Evolutionary conservation across 2,888 invertebrate genomes (phyloP).

Genomic region (Sphinx pinastri): DNA sequence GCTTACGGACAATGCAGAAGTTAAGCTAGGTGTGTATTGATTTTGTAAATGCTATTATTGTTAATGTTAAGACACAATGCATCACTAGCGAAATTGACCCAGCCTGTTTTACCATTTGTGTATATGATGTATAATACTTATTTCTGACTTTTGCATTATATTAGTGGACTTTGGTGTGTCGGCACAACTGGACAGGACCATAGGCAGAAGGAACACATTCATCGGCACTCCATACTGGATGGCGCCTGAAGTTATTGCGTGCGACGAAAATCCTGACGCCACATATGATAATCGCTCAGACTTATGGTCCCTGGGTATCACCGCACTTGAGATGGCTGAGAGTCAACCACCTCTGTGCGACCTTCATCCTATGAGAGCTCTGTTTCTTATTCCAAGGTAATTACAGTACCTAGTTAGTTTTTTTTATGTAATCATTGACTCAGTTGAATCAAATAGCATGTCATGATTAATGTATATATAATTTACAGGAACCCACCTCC

Average conservation of each 20-base stretch:
- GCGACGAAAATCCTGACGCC: constrained; percentile 99
- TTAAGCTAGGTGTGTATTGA: constrained; percentile 92
- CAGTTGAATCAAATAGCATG: not conserved
- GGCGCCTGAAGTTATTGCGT: constrained; percentile 99
- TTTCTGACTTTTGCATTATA: not conserved
- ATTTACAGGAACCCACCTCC: constrained; percentile 95
- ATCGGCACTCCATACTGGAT: constrained; percentile 99
- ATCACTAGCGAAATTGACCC: too few relatives aligned
- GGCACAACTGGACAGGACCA: constrained; percentile 99
- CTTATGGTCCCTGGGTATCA: constrained; percentile 97
- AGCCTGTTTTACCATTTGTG: not conserved
- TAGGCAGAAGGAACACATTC: constrained; percentile 99
- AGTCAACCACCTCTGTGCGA: constrained; percentile 99
- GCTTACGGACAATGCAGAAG: constrained; percentile 99
- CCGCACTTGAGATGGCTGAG: constrained; percentile 99
- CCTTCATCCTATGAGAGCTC: constrained; percentile 99
- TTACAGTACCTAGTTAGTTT: not conserved
- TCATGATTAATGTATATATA: not conserved
- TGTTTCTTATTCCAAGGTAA: constrained; percentile 96
- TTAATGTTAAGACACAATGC: too few relatives aligned
- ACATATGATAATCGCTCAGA: constrained; percentile 99
- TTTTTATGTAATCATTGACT: too few relatives aligned
- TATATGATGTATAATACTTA: not conserved
- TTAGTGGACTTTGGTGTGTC: constrained; percentile 99
- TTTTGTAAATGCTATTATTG: not conserved